phyloP scores from a whole-genome alignment of 2,113 vertebrate genomes.

The Eira barbara region DNA sequence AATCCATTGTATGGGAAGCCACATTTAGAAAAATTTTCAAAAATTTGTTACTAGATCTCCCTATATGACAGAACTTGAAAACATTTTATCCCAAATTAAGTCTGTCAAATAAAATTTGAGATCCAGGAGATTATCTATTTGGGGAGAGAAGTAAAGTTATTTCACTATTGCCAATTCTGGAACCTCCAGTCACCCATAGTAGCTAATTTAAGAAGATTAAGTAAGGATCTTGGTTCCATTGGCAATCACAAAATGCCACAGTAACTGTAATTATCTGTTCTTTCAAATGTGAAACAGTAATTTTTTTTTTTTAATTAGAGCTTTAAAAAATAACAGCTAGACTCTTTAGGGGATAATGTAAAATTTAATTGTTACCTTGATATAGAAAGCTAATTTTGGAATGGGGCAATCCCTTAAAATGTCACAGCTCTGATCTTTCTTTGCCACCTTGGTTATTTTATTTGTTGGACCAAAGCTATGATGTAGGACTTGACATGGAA shows the following conservation, averaged over 20 bases:
- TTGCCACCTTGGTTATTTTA: neutral
- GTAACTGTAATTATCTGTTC: neutral
- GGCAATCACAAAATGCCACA: neutral
- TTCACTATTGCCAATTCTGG: neutral
- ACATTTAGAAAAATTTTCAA: neutral
- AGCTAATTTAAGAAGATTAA: neutral
- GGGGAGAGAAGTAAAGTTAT: neutral
- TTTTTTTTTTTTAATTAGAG: neutral
- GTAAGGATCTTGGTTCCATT: neutral
- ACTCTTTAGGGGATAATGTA: neutral
- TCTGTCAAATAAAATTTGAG: constrained; percentile 11
- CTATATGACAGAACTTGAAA: neutral
- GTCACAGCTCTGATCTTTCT: neutral
- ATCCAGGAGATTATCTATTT: neutral
- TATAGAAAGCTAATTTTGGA: neutral
- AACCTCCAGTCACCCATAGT: neutral
- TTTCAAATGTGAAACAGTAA: neutral
- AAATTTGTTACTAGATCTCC: neutral
- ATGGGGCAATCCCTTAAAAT: neutral
- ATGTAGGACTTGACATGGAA: neutral
- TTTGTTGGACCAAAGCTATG: neutral
- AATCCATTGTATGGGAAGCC: neutral
- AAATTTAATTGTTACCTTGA: neutral
- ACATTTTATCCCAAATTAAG: neutral
- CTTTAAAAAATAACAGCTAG: neutral